A percentile compares a stretch with the other conserved stretches of the same genome.
Evolutionary conservation across 2,113 vertebrate genomes (phyloP).

Genomic region (pig (Sus scrofa)): T2T-Sscrofa CM000812.6:165370001-165370500

Average conservation of each 20-base stretch:
- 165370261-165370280: background rate
- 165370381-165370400: conserved; percentile 2
- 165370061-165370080: background rate
- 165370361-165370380: background rate
- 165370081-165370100: background rate
- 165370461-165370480: conserved; percentile 36
- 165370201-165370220: background rate
- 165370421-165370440: conserved; percentile 42
- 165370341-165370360: conserved; percentile 35
- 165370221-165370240: background rate
- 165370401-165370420: conserved; percentile 1
- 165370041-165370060: background rate
- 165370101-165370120: background rate
- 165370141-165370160: background rate
- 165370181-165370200: background rate
- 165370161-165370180: background rate
- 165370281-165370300: background rate
- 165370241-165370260: background rate
- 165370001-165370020: background rate
- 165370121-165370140: background rate
- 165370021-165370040: background rate
- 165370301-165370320: background rate
- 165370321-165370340: conserved; percentile 21
- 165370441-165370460: conserved; percentile 41
- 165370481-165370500: background rate